phyloP scores from a whole-genome alignment of 2,113 vertebrate species.

The Pyrgilauda ruficollis region DNA sequence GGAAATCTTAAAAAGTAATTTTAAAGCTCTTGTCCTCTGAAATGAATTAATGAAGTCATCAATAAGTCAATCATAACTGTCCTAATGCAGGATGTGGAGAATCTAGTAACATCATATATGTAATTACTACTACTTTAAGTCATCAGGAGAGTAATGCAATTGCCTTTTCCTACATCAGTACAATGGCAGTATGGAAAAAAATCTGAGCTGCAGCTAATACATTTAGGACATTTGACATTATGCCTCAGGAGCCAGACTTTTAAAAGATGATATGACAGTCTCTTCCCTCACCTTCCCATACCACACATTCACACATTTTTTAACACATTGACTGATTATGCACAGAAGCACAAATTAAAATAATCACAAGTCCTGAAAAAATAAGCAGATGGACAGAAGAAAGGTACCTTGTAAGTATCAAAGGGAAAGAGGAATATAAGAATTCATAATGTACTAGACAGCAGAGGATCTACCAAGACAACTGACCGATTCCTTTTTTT shows the following conservation, averaged over 20 bases:
- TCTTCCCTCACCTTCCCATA: not conserved
- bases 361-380: not conserved
- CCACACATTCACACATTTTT: not conserved
- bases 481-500: not conserved
- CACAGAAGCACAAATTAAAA: not conserved
- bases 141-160: not conserved
- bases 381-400: not conserved
- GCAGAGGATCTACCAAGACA: not conserved
- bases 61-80: constrained; percentile 6
- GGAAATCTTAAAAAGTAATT: constrained; percentile 51
- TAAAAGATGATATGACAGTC: not conserved
- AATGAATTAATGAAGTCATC: constrained; percentile 23
- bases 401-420: not conserved
- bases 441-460: not conserved
- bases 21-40: constrained; percentile 23
- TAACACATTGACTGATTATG: not conserved
- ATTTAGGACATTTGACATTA: not conserved
- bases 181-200: not conserved
- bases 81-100: not conserved
- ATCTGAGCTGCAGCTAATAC: not conserved
- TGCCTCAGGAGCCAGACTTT: not conserved
- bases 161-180: not conserved
- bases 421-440: not conserved
- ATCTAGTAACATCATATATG: not conserved
- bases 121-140: not conserved